Evolutionary conservation across 2,888 invertebrate species (phyloP).

Genomic region (Phyto melanocephala): DNA sequence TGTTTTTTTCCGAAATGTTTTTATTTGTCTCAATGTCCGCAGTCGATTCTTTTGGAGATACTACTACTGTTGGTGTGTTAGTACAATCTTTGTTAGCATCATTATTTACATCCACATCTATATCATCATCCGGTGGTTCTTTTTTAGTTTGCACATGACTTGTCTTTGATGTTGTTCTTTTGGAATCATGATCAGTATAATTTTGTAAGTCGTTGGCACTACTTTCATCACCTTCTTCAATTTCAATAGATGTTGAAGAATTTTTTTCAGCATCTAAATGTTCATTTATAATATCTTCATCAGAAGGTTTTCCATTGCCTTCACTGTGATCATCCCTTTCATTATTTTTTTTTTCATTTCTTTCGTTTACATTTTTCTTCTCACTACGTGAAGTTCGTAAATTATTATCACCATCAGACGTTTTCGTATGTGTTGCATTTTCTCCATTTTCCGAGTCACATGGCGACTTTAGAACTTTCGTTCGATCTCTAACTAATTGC

Average conservation of each 20-base stretch:
- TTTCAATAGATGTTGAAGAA: neutral
- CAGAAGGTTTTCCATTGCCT: neutral
- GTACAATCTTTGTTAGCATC: neutral
- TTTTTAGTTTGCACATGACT: conserved; percentile 70
- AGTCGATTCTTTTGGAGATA: neutral
- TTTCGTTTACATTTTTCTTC: neutral
- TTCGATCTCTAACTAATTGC: conserved; percentile 62
- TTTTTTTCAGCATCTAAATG: neutral
- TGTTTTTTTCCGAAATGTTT: neutral
- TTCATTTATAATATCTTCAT: neutral
- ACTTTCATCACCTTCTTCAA: neutral
- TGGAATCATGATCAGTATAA: conserved; percentile 42
- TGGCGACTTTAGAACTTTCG: conserved; percentile 20
- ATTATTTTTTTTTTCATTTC: neutral
- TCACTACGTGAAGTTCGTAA: neutral
- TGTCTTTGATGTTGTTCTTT: conserved; percentile 67
- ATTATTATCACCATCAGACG: neutral
- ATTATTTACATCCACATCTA: neutral
- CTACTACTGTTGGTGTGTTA: neutral
- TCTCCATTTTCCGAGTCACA: conserved; percentile 60
- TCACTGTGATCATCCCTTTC: conserved; percentile 30
- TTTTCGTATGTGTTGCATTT: conserved; percentile 10
- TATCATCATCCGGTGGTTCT: conserved; percentile 71
- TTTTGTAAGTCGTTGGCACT: neutral
- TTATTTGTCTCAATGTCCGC: neutral